Base-by-base conservation (phyloP, 2,797 vertebrate genomes). In the Smutsia gigantea region DNA sequence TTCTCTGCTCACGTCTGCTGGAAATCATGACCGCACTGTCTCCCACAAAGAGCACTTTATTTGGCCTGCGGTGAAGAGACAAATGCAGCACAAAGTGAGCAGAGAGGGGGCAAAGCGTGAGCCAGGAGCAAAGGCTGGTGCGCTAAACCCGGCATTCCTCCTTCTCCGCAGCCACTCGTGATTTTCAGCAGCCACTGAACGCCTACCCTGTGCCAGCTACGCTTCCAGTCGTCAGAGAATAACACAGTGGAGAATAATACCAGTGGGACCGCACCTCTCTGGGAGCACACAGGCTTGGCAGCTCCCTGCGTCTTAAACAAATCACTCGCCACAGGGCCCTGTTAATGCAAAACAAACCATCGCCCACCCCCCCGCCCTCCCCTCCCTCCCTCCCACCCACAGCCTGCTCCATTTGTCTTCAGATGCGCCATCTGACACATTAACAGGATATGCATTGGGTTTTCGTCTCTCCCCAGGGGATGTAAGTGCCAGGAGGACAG, bases 1-100 rank as follows among this genome's bases (percentile, higher is more conserved):
- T 18, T 27, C 87, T 49, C 46, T 42, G 42, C 55, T 51, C 0
- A 15, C 4, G n/a, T 49, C 63, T 39, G 57, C 42, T 29, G 12
- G 3, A 61, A 81, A 39, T 34, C 61, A 23, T 39, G 3, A 3
- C 0, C 1, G 11, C 2, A 2, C 39, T 1, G 5, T n/a, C n/a
- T 72, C 61, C 42, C 19, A 17, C 25, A 77, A 83, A 83, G 12
- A 19, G 12, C 0, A 0, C 21, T 53, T 63, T 63, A 53, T 14
- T 12, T 7, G 31, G 23, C 64, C 51, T 4, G 9, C 15, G 17
- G 27, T 34, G n/a, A 72, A 39, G 51, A 84, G 29, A 3, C 2
- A 21, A 53, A n/a, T 0, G 7, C 4, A 1, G 3, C 0, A 0
- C n/a, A 37, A 31, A 10, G 13, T 17, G n/a, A 82, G 37, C 83